Percentiles rank a stretch among this genome's conserved stretches.
Conservation (phyloP, 2,113 vertebrate genomes). For the Mustela lutreola region DNA sequence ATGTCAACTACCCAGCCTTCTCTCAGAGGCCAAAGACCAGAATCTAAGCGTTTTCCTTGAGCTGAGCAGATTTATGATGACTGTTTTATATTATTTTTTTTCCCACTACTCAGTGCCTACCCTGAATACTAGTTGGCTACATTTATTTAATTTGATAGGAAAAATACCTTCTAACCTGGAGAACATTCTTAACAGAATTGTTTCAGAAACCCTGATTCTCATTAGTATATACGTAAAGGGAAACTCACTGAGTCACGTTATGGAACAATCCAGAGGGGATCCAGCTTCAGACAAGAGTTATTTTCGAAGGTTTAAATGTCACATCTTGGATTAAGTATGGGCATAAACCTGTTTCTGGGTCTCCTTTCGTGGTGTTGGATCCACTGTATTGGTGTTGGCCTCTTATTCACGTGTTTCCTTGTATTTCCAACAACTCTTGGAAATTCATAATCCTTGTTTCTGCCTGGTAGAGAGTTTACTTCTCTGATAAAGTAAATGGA, state of each 20-base stretch:
- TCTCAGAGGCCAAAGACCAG: constrained; percentile 53
- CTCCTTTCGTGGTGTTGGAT: too few species aligned
- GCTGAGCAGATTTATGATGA: neutral
- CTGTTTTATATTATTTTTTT: neutral
- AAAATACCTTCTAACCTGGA: neutral
- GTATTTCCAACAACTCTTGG: neutral
- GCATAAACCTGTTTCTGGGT: neutral
- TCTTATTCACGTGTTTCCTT: neutral
- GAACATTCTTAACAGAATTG: constrained; percentile 12
- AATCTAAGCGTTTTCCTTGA: neutral
- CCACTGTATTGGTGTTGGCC: neutral
- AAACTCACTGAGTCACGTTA: neutral
- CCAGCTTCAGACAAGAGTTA: neutral
- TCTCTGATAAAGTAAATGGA: neutral
- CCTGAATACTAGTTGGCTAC: neutral
- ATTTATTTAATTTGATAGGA: constrained; percentile 36
- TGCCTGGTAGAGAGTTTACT: neutral
- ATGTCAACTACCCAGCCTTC: constrained; percentile 76
- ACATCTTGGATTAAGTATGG: neutral
- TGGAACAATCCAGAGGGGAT: neutral
- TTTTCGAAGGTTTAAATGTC: neutral
- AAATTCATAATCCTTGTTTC: neutral
- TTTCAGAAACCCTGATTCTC: neutral
- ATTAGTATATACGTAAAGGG: neutral
- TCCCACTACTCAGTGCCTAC: neutral